Evolutionary conservation across 1,140 invertebrate species (phyloP).

Genomic region (Formica exsecta): DNA sequence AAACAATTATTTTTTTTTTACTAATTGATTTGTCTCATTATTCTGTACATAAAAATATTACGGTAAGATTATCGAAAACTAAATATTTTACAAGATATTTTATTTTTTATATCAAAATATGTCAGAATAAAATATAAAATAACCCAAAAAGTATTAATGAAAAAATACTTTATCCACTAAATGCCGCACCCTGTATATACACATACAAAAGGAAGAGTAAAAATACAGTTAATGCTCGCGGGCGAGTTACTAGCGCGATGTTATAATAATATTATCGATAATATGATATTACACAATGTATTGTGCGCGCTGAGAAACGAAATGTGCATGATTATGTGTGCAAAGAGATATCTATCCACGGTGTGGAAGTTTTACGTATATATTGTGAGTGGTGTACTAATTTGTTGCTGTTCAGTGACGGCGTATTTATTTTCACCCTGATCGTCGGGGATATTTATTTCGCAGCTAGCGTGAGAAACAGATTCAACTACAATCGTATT

Average conservation of each 20-base stretch:
- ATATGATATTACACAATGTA: constrained; percentile 37
- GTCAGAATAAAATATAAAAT: no score
- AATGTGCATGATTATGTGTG: constrained; percentile 76
- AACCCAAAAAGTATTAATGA: no score
- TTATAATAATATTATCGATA: constrained; percentile 71
- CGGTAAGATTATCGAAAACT: no score
- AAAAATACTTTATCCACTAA: no score
- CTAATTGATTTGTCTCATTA: no score
- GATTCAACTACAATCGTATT: neutral
- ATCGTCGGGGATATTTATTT: neutral
- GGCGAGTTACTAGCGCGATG: constrained; percentile 83
- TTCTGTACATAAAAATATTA: no score
- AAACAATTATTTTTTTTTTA: no score
- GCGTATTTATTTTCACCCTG: constrained; percentile 35
- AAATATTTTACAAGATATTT: no score
- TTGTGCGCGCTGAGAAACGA: constrained; percentile 40
- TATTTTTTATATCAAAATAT: no score
- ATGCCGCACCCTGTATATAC: no score
- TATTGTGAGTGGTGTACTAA: constrained; percentile 4
- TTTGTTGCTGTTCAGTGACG: constrained; percentile 59
- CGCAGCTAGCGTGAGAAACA: neutral
- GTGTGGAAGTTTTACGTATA: constrained; percentile 50
- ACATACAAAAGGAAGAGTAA: constrained; percentile 42
- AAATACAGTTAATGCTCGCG: constrained; percentile 80
- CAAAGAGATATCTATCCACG: constrained; percentile 60